Base-by-base conservation (phyloP, 1,140 invertebrate genomes). In the Ylistrum balloti region DNA sequence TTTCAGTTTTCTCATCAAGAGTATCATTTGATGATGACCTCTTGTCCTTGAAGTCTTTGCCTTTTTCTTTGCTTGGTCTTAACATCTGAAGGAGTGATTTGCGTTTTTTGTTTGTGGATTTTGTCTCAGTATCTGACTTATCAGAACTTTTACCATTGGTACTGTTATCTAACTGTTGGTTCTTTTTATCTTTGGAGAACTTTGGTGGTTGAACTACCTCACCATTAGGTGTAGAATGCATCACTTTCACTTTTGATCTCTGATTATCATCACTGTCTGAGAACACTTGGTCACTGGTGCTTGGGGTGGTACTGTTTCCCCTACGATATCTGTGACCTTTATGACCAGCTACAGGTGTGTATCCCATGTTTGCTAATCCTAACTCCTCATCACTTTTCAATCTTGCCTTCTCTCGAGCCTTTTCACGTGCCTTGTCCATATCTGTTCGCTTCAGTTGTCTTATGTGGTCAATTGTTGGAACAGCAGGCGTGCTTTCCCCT, bases 21-120 rank as follows among this genome's bases (percentile, higher is more conserved):
- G 91, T 93, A 48, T 95, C 94, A 48, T 90, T 90, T 2, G 92
- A 94, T 38, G 92, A 92, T 33, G 92, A 90, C 45, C 90, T 92
- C 33, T 93, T 91, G 35, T 91, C 91, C 86, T 90, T 91, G 17
- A 89, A 35, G n/a, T 90, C 91, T 91, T 92, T 93, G 41, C 33
- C 94, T 94, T 13, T 95, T 92, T 28, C 90, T 88, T 95, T 95
- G 41, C 86, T 56, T 33, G 95, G 94, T 33, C 94, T 90, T 15
- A 95, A 91, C 85, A 95, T 93, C 45, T 94, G 92, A 22, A 96
- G 88, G 0, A 95, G 86, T 1, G 95, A 94, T 48, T 93, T 93
- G 22, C 93, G 91, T 88, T 95, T 95, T 45, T 94, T 94, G 86
- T 93, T 92, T 89, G 94, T 94, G 56, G 93, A 90, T 17, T 92